Evolutionary conservation across 2,113 vertebrate genomes (phyloP).

Genomic region (Oryzias melastigma): DNA sequence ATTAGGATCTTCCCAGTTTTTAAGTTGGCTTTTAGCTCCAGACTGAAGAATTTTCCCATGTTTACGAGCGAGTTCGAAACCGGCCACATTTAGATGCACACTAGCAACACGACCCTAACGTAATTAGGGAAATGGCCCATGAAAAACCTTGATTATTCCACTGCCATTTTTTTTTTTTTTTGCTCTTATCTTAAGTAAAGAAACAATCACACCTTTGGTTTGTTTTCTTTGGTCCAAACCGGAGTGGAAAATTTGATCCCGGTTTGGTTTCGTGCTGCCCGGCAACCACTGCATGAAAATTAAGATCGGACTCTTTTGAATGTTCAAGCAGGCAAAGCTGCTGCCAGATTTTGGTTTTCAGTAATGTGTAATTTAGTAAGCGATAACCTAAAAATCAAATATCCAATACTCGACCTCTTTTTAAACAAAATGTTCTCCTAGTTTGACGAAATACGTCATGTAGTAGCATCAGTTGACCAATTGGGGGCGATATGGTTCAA

Average conservation of each 20-base stretch:
- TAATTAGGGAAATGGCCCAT: constrained; percentile 55
- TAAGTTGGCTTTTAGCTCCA: constrained; percentile 21
- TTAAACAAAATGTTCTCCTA: too few species aligned
- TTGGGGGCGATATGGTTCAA: too few species aligned
- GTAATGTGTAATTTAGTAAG: too few species aligned
- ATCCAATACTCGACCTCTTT: too few species aligned
- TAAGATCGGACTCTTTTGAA: constrained; percentile 29
- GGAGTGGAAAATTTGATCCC: constrained; percentile 52
- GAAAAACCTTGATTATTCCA: constrained; percentile 43
- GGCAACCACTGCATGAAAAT: constrained; percentile 46
- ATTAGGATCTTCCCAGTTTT: constrained; percentile 44
- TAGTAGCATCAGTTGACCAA: too few species aligned
- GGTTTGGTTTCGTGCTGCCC: constrained; percentile 49
- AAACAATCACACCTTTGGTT: constrained; percentile 62
- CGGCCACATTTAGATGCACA: constrained; percentile 23
- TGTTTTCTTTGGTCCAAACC: constrained; percentile 58
- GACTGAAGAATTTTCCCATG: constrained; percentile 60
- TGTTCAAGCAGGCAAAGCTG: constrained; percentile 22
- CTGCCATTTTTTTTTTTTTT: constrained; percentile 6
- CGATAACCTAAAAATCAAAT: too few species aligned
- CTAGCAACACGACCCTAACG: constrained; percentile 28
- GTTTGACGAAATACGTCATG: too few species aligned
- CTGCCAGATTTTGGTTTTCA: constrained; percentile 1
- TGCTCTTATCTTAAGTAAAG: constrained; percentile 50
- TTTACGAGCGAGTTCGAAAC: constrained; percentile 22